Percentiles rank a stretch among this genome's conserved stretches.
phyloP scores from a whole-genome alignment of 2,888 invertebrate genomes.

The Drosophila paramelanica region DNA sequence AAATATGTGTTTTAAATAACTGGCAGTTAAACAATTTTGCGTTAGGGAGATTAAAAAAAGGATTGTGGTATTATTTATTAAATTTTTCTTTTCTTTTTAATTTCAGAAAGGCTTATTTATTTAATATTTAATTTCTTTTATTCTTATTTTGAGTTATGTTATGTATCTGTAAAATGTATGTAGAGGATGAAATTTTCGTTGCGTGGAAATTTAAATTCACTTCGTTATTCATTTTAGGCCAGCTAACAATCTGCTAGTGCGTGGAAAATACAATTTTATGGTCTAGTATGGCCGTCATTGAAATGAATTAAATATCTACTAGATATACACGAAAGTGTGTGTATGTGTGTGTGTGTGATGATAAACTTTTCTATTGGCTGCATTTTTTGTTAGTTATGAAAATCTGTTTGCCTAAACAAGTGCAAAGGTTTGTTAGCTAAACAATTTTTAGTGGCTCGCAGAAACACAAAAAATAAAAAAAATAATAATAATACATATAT shows the following conservation, averaged over 20 bases:
- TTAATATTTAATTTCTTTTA: not conserved
- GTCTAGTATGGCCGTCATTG: constrained; percentile 16
- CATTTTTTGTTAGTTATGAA: constrained; percentile 15
- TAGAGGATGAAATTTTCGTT: constrained; percentile 1
- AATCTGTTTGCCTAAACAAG: constrained; percentile 40
- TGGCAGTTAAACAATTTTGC: too few species aligned
- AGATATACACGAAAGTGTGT: not conserved
- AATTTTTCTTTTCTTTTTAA: too few species aligned
- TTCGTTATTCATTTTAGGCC: constrained; percentile 4
- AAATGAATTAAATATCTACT: constrained; percentile 53
- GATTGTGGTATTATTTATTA: too few species aligned
- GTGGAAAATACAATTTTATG: constrained; percentile 16
- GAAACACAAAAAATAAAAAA: not conserved
- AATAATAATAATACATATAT: not conserved
- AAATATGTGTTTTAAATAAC: not conserved
- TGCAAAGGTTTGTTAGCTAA: constrained; percentile 36
- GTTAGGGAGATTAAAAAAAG: too few species aligned
- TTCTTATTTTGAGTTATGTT: not conserved
- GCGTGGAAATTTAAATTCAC: not conserved
- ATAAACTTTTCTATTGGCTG: constrained; percentile 16
- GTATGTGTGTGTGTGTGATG: constrained; percentile 25
- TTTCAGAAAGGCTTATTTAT: too few species aligned
- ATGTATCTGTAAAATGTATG: not conserved
- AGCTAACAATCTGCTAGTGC: constrained; percentile 11
- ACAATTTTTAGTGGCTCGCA: constrained; percentile 14